Percentiles rank a stretch among this genome's conserved stretches.
Conservation (phyloP, 2,888 invertebrate genomes). For the Physocephala rufipes region DNA sequence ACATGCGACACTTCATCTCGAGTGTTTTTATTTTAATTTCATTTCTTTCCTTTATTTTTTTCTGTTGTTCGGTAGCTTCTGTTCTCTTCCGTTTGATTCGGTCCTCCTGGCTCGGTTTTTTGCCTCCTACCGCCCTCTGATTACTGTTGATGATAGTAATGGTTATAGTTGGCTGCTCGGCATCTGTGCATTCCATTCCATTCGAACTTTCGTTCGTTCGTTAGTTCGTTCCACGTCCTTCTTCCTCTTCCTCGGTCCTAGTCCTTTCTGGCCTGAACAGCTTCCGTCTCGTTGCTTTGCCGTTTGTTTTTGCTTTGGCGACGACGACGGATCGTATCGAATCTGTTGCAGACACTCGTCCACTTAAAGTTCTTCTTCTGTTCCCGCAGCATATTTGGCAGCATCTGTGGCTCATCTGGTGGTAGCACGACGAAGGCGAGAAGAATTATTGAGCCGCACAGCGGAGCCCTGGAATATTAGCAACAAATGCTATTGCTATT, state of each 20-base stretch:
- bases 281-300: not conserved
- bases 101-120: too few relatives aligned
- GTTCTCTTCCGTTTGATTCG: too few relatives aligned
- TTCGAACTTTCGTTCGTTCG: not conserved
- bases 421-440: slow-evolving; percentile 5
- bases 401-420: slow-evolving; percentile 19
- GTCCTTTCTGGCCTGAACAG: too few relatives aligned
- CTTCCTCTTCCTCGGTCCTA: too few relatives aligned
- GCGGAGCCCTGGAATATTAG: slow-evolving; percentile 5
- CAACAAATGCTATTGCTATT: slow-evolving; percentile 12
- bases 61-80: not conserved
- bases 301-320: slow-evolving; percentile 13
- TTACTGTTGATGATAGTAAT: slow-evolving; percentile 1
- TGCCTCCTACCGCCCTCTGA: slow-evolving; percentile 14
- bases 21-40: slow-evolving; percentile 37
- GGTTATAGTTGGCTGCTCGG: slow-evolving; percentile 7
- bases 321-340: not conserved
- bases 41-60: slow-evolving; percentile 29
- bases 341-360: slow-evolving; percentile 14
- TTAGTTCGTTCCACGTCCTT: not conserved
- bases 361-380: slow-evolving; percentile 4
- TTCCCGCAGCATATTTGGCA: slow-evolving; percentile 1
- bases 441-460: slow-evolving; percentile 33
- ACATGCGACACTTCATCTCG: slow-evolving; percentile 51
- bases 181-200: not conserved